Conservation (phyloP, 2,888 invertebrate species). For the Phengaris alcon region DNA sequence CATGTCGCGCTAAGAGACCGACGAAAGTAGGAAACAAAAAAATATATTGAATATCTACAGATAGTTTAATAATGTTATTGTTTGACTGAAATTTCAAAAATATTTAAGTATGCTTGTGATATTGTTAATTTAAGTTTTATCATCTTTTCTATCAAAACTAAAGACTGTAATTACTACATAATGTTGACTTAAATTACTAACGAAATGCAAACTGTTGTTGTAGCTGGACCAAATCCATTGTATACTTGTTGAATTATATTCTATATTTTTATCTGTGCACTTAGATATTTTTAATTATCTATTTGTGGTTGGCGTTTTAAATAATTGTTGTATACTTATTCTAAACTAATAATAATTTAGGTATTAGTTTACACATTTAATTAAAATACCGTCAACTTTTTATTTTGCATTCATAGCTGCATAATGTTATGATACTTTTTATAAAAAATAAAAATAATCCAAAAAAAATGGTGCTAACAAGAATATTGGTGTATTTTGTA, state of each 20-base stretch:
- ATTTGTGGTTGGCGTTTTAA: neutral
- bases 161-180: constrained; percentile 70
- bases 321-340: constrained; percentile 51
- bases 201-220: constrained; percentile 54
- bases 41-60: constrained; percentile 31
- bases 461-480: constrained; percentile 77
- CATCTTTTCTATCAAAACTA: constrained; percentile 73
- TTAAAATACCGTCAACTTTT: constrained; percentile 67
- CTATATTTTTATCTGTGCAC: constrained; percentile 3
- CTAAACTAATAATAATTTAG: constrained; percentile 52
- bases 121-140: constrained; percentile 72
- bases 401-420: constrained; percentile 64
- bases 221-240: constrained; percentile 71
- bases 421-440: constrained; percentile 71
- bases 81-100: constrained; percentile 48
- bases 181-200: constrained; percentile 56
- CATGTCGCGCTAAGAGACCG: neutral
- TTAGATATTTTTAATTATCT: neutral
- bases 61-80: constrained; percentile 30
- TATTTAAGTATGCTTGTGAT: constrained; percentile 68
- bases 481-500: constrained; percentile 66
- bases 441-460: constrained; percentile 55
- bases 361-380: constrained; percentile 53
- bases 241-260: constrained; percentile 19
- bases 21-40: constrained; percentile 24